phyloP scores from a whole-genome alignment of 2,797 vertebrate species.

The Alcedo quadribrachys region DNA sequence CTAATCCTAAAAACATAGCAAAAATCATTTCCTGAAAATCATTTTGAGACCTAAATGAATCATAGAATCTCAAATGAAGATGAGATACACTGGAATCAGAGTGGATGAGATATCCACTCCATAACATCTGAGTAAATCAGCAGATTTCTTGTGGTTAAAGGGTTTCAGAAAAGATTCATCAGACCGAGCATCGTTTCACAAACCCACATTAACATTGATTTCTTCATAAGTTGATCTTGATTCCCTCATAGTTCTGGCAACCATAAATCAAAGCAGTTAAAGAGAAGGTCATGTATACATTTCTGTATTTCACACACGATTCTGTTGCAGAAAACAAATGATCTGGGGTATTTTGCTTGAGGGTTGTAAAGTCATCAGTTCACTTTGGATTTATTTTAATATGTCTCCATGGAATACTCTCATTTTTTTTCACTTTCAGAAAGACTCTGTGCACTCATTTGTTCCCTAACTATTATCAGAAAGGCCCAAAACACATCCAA shows the following conservation, averaged over 20 bases:
- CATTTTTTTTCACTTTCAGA: slow-evolving; percentile 39
- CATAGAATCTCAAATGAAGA: too few relatives aligned
- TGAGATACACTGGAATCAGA: not conserved
- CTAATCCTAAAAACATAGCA: not conserved
- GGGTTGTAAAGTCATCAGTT: slow-evolving; percentile 54
- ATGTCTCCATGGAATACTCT: slow-evolving; percentile 9
- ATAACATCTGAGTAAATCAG: not conserved
- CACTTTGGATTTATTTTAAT: slow-evolving; percentile 51
- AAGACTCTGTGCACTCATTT: slow-evolving; percentile 9
- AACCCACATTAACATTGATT: not conserved
- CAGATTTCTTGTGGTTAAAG: slow-evolving; percentile 48
- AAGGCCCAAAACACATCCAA: not conserved
- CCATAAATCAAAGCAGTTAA: slow-evolving; percentile 59
- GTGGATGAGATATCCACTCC: not conserved
- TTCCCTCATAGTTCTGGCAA: slow-evolving; percentile 38
- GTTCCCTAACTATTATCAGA: slow-evolving; percentile 29
- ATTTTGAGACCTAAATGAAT: not conserved
- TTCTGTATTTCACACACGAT: slow-evolving; percentile 58
- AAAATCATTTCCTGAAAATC: not conserved
- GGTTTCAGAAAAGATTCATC: not conserved
- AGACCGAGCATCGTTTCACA: slow-evolving; percentile 17
- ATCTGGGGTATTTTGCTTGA: not conserved
- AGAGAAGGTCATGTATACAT: slow-evolving; percentile 56
- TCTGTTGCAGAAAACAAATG: slow-evolving; percentile 30
- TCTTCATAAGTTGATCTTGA: slow-evolving; percentile 8